Evolutionary conservation across 2,888 invertebrate genomes (phyloP).

Genomic region (Tanypteryx hageni): DNA sequence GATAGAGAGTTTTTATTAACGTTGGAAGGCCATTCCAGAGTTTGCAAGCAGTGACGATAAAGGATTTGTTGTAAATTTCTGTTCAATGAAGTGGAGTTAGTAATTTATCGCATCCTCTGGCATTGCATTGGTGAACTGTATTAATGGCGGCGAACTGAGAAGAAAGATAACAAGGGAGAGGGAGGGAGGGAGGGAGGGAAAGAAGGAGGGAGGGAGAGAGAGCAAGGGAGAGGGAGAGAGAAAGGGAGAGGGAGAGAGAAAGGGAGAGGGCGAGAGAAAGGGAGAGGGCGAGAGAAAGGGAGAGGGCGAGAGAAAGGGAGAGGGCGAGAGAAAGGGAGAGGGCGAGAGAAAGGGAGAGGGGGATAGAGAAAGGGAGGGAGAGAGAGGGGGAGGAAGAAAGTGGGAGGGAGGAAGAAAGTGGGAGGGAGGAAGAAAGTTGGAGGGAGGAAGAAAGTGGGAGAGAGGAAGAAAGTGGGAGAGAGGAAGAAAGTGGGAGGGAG

Average conservation of each 20-base stretch:
- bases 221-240: too few relatives aligned
- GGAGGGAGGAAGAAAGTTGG: background rate
- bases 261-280: background rate
- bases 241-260: background rate
- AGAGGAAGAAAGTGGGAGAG: background rate
- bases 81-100: too few relatives aligned
- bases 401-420: background rate
- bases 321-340: background rate
- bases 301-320: slow-evolving; percentile 65
- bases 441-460: background rate
- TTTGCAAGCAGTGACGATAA: too few relatives aligned
- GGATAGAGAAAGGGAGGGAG: too few relatives aligned
- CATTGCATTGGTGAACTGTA: too few relatives aligned
- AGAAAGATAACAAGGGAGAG: too few relatives aligned
- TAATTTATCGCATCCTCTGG: too few relatives aligned
- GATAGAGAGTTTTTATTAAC: too few relatives aligned
- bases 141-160: too few relatives aligned
- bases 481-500: background rate
- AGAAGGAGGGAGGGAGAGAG: background rate
- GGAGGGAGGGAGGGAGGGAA: background rate
- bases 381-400: background rate
- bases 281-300: slow-evolving; percentile 35
- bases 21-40: too few relatives aligned
- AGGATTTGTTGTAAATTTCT: too few relatives aligned
- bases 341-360: too few relatives aligned